Evolutionary conservation across 2,797 vertebrate species (phyloP).

Genomic region (Malurus splendens): DNA sequence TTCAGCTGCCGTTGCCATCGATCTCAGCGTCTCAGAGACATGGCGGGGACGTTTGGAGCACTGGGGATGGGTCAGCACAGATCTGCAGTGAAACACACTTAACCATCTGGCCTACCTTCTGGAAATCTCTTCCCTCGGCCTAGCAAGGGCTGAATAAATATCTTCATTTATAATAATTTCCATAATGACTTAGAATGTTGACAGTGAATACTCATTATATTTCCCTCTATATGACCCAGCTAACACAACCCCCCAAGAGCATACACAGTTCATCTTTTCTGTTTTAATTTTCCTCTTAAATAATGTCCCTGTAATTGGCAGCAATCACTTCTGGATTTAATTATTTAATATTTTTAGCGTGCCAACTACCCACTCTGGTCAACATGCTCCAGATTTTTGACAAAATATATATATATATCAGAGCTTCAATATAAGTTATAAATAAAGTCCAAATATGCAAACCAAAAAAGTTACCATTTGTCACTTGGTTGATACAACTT

Average conservation of each 20-base stretch:
- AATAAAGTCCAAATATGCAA: neutral
- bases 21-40: neutral
- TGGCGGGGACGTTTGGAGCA: neutral
- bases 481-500: neutral
- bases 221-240: neutral
- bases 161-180: slow-evolving; percentile 29
- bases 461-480: neutral
- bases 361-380: neutral
- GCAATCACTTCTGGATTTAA: neutral
- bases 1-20: neutral
- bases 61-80: neutral
- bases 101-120: slow-evolving; percentile 51
- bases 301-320: neutral
- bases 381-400: neutral
- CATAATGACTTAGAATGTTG: neutral
- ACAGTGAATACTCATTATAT: neutral
- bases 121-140: slow-evolving; percentile 3
- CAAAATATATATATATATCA: neutral
- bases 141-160: slow-evolving; percentile 12
- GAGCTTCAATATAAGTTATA: neutral
- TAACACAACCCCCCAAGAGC: neutral
- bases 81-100: slow-evolving; percentile 10
- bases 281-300: neutral
- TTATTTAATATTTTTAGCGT: neutral
- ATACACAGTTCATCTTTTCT: neutral